Conservation (phyloP, 2,113 vertebrate genomes). For the Stigmatopora argus region DNA sequence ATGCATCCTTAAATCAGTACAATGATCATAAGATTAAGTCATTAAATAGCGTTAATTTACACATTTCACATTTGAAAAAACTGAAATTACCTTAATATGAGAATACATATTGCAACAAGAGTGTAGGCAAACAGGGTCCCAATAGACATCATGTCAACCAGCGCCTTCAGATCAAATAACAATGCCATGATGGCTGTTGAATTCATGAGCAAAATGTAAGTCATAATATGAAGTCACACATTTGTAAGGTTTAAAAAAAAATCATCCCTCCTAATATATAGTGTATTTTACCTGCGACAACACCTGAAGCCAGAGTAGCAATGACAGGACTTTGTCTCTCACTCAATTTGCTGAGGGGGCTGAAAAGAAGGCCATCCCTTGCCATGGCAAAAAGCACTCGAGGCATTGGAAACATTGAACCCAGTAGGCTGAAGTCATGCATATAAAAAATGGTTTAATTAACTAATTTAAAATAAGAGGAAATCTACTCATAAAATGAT, state of each 20-base stretch:
- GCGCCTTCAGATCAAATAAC: conserved; percentile 83
- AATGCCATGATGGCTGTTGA: conserved; percentile 83
- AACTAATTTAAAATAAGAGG: background rate
- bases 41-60: background rate
- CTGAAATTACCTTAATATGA: conserved; percentile 83
- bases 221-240: background rate
- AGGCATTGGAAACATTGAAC: conserved; percentile 95
- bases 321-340: conserved; percentile 79
- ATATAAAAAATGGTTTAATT: background rate
- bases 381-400: conserved; percentile 94
- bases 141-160: conserved; percentile 96
- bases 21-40: background rate
- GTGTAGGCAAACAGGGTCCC: conserved; percentile 93
- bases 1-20: too few species aligned
- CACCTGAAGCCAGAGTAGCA: conserved; percentile 81
- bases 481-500: background rate
- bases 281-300: conserved; percentile 74
- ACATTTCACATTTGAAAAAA: background rate
- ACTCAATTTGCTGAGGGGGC: conserved; percentile 70
- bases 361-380: conserved; percentile 88
- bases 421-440: conserved; percentile 73
- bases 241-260: background rate
- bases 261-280: too few species aligned
- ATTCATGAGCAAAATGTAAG: background rate
- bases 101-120: conserved; percentile 86